A percentile compares a stretch with the other conserved stretches of the same genome.
Conservation (phyloP, 2,113 vertebrate genomes). For the Limnothrissa miodon region DNA sequence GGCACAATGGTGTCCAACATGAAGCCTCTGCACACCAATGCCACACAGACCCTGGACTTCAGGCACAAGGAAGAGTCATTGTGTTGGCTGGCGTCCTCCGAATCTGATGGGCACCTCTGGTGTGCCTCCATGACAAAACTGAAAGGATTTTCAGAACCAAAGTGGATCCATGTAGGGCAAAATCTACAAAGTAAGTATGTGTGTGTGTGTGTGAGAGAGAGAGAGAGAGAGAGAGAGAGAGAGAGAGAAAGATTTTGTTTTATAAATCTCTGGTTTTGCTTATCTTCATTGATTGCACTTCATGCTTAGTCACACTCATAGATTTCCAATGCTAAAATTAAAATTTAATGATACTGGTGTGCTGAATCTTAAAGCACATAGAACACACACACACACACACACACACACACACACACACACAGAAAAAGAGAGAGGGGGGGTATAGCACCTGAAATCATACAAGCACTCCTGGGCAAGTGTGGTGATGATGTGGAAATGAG, state of each 20-base stretch:
- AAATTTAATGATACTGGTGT: background rate
- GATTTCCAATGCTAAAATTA: background rate
- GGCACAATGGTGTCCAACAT: constrained; percentile 64
- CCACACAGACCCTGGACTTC: constrained; percentile 74
- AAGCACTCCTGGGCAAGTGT: background rate
- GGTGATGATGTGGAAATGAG: background rate
- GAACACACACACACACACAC: background rate
- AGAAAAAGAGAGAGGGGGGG: background rate
- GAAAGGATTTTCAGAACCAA: constrained; percentile 63
- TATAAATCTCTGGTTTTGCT: background rate
- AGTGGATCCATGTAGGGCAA: constrained; percentile 67
- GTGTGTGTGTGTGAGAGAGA: too few species aligned
- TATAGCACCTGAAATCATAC: background rate
- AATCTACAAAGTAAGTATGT: constrained; percentile 79
- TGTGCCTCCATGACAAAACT: constrained; percentile 68
- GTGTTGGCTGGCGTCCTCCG: constrained; percentile 77
- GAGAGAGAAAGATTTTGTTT: background rate
- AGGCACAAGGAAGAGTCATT: constrained; percentile 70
- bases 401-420: background rate
- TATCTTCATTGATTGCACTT: background rate
- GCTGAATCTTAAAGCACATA: background rate
- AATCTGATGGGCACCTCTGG: constrained; percentile 72
- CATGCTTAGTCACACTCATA: background rate
- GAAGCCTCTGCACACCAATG: constrained; percentile 62
- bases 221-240: background rate